Evolutionary conservation across 2,113 vertebrate genomes (phyloP).

Genomic region (Trematomus loennbergii): DNA sequence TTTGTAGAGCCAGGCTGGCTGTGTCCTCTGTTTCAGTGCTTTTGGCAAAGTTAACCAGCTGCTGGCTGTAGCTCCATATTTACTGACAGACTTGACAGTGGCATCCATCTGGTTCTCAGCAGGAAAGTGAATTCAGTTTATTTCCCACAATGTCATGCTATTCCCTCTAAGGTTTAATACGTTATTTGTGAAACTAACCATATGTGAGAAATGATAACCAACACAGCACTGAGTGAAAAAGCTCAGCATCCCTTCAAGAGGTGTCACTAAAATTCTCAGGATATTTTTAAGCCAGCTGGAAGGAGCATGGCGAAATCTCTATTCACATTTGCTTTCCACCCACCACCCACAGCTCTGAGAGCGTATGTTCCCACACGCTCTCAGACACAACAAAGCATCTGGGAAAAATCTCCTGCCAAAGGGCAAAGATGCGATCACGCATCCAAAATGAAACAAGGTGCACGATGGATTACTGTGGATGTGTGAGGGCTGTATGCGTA

Average conservation of each 20-base stretch:
- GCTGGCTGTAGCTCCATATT: neutral
- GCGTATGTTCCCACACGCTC: slow-evolving; percentile 77
- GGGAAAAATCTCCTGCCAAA: slow-evolving; percentile 65
- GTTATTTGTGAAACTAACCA: slow-evolving; percentile 16
- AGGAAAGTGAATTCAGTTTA: neutral
- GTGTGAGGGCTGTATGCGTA: slow-evolving; percentile 35
- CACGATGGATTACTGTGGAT: slow-evolving; percentile 19
- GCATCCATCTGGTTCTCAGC: neutral
- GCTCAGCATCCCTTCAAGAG: slow-evolving; percentile 35
- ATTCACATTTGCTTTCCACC: slow-evolving; percentile 72
- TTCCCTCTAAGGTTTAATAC: neutral
- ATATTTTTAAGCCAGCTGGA: slow-evolving; percentile 74
- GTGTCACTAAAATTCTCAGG: slow-evolving; percentile 58
- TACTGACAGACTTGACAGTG: neutral
- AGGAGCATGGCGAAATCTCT: slow-evolving; percentile 61
- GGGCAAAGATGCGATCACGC: slow-evolving; percentile 58
- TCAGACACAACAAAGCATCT: slow-evolving; percentile 81
- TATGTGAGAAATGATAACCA: slow-evolving; percentile 17
- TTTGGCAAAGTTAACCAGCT: neutral
- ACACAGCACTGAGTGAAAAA: slow-evolving; percentile 32
- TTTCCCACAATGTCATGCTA: neutral
- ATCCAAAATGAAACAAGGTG: slow-evolving; percentile 56
- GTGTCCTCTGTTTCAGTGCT: neutral
- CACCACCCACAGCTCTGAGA: slow-evolving; percentile 71
- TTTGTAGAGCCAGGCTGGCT: neutral